Percentiles rank a stretch among this genome's conserved stretches.
These are phyloP conservation scores for Cladorhizidae sp. DNA, from an alignment of 37 sponge, comb jelly and placozoan species.

Conservation along the genomic window DNA sequence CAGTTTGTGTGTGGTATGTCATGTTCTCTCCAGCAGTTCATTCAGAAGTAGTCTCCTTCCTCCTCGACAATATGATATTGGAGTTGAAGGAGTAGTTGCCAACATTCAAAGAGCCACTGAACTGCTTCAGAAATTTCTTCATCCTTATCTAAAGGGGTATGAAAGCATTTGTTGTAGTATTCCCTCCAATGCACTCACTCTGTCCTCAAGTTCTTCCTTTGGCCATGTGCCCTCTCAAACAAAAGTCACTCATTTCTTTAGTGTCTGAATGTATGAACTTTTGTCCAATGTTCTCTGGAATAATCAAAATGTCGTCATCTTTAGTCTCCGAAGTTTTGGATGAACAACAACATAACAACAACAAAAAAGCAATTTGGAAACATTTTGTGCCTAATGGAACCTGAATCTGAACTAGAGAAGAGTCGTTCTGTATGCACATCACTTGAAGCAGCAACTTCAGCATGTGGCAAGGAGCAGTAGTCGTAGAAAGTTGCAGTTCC, in stretches of 20 bases:
- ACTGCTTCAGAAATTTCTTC: conserved; percentile 46
- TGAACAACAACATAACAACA: not conserved
- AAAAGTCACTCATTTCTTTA: conserved; percentile 53
- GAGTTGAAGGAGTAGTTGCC: conserved; percentile 54
- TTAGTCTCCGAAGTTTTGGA: conserved; percentile 16
- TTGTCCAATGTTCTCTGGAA: conserved; percentile 40
- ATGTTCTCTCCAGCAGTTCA: conserved; percentile 68
- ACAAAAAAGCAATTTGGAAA: not conserved
- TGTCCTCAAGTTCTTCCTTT: conserved; percentile 41
- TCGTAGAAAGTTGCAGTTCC: conserved; percentile 37
- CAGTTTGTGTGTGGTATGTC: conserved; percentile 71
- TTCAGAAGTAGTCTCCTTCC: conserved; percentile 82
- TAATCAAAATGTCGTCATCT: conserved; percentile 46
- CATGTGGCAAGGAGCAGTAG: conserved; percentile 75
- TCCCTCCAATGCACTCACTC: conserved; percentile 41
- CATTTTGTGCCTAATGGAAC: not conserved
- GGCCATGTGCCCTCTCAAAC: conserved; percentile 70
- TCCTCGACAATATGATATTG: conserved; percentile 57
- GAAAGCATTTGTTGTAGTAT: not conserved
- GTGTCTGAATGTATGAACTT: conserved; percentile 24
- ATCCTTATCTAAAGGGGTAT: conserved; percentile 41
- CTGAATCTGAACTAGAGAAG: not conserved
- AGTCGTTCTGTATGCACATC: conserved; percentile 12
- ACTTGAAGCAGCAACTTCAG: conserved; percentile 37
- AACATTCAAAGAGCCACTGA: conserved; percentile 40